These are phyloP conservation scores for Tetramorium bicarinatum DNA, from an alignment of 2,888 invertebrate genomes.

Conservation along the genomic window DNA sequence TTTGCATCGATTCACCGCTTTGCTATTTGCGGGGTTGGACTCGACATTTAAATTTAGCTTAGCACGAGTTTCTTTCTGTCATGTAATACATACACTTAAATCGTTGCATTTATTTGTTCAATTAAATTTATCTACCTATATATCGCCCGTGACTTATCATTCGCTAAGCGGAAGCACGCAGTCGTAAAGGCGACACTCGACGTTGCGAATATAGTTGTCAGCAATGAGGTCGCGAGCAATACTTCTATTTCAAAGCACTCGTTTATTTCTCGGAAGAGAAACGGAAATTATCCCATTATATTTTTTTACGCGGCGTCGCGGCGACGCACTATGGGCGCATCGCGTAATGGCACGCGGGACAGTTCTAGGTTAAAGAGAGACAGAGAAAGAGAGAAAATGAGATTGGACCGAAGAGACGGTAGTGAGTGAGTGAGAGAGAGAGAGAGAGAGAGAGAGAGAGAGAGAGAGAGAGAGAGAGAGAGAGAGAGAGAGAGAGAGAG, in stretches of 20 bases:
- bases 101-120: background rate
- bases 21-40: background rate
- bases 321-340: conserved; percentile 2
- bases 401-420: background rate
- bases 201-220: background rate
- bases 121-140: background rate
- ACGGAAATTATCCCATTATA: conserved; percentile 24
- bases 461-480: no score
- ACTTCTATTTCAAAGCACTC: background rate
- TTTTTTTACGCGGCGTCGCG: conserved; percentile 20
- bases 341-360: background rate
- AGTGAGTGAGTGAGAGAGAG: background rate
- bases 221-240: background rate
- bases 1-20: conserved; percentile 1
- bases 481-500: background rate
- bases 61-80: background rate
- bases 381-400: background rate
- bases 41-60: background rate
- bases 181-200: background rate
- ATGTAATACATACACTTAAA: background rate
- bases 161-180: background rate
- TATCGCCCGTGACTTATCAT: background rate
- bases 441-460: background rate
- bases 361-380: background rate
- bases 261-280: conserved; percentile 31